phyloP scores from a whole-genome alignment of 1,140 invertebrate species.

The Pristionchus pacificus region DNA sequence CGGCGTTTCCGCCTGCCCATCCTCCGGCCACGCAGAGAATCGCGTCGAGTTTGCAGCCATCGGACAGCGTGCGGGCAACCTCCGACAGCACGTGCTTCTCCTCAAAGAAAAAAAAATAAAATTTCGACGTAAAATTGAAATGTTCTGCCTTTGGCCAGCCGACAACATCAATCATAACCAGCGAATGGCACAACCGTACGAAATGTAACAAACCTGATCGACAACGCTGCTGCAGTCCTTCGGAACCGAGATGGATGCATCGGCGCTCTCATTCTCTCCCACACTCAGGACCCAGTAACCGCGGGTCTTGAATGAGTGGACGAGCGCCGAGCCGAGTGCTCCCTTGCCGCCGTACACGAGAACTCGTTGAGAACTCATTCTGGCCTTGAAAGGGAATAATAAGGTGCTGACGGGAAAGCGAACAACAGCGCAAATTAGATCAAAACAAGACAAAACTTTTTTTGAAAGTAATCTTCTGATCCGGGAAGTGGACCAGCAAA shows the following conservation, averaged over 20 bases:
- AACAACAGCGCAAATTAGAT: too few relatives aligned
- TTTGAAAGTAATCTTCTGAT: too few relatives aligned
- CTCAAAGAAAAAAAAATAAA: neutral
- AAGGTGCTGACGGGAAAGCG: too few relatives aligned
- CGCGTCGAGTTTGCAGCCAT: slow-evolving; percentile 76
- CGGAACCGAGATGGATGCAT: slow-evolving; percentile 75
- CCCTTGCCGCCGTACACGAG: slow-evolving; percentile 75
- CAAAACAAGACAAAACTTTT: too few relatives aligned
- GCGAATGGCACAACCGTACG: slow-evolving; percentile 66
- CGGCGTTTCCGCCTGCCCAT: slow-evolving; percentile 83
- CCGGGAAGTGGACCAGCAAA: too few relatives aligned
- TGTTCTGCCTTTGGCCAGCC: too few relatives aligned
- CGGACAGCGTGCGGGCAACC: slow-evolving; percentile 40
- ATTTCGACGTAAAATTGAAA: slow-evolving; percentile 39
- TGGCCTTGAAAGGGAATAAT: neutral
- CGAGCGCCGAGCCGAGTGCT: slow-evolving; percentile 79
- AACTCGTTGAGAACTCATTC: slow-evolving; percentile 43
- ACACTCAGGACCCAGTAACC: slow-evolving; percentile 94
- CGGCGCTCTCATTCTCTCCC: slow-evolving; percentile 78
- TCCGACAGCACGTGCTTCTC: neutral
- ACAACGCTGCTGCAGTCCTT: slow-evolving; percentile 63
- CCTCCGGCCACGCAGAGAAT: slow-evolving; percentile 96
- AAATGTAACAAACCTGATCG: slow-evolving; percentile 67
- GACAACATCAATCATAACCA: slow-evolving; percentile 57
- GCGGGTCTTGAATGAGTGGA: slow-evolving; percentile 80